Evolutionary conservation across 2,797 vertebrate genomes (phyloP).

Genomic region (Phoebastria nigripes): DNA sequence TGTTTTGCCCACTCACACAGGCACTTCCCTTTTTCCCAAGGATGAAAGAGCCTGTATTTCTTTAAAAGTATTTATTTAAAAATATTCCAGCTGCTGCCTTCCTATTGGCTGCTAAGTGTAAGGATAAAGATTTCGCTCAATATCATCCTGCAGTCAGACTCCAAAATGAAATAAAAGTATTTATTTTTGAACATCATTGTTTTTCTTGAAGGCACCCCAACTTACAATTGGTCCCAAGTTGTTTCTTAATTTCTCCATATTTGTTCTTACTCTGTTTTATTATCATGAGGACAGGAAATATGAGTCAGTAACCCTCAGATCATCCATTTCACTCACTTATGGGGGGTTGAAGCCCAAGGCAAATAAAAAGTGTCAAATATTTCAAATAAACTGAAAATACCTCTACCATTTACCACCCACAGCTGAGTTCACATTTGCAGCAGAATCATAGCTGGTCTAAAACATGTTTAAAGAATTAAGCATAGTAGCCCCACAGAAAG

Average conservation of each 20-base stretch:
- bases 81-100: not conserved
- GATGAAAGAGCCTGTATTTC: not conserved
- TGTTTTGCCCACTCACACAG: not conserved
- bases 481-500: not conserved
- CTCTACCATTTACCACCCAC: conserved; percentile 63
- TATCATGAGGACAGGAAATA: conserved; percentile 48
- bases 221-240: conserved; percentile 12
- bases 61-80: not conserved
- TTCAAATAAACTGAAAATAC: conserved; percentile 63
- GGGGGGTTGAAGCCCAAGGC: not conserved
- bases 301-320: conserved; percentile 40
- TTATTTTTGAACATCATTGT: not conserved
- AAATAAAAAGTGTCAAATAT: conserved; percentile 63
- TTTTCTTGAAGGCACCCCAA: conserved; percentile 37
- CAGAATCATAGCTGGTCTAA: conserved; percentile 4
- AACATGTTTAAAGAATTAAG: conserved; percentile 50
- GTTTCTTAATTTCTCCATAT: conserved; percentile 37
- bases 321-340: conserved; percentile 44
- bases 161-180: not conserved
- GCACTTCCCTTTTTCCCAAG: not conserved
- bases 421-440: conserved; percentile 27
- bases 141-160: not conserved
- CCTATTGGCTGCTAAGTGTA: not conserved
- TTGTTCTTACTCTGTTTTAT: conserved; percentile 36
- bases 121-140: not conserved